phyloP scores from a whole-genome alignment of 2,797 vertebrate genomes.

The Semaprochilodus insignis region DNA sequence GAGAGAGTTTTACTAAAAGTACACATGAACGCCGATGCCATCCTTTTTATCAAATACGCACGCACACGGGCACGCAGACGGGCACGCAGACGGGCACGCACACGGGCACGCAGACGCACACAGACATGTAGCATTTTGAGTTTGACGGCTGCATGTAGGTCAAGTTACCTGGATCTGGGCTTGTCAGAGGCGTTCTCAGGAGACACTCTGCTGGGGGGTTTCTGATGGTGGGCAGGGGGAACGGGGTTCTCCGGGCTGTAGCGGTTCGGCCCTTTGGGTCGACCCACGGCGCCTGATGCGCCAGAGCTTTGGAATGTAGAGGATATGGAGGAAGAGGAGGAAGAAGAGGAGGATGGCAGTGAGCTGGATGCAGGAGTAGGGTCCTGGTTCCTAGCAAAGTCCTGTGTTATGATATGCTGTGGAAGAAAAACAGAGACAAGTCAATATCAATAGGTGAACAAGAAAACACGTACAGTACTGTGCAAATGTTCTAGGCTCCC shows the following conservation, averaged over 20 bases:
- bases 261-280: constrained; percentile 86
- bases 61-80: too few relatives aligned
- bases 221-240: constrained; percentile 84
- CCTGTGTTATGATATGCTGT: constrained; percentile 99
- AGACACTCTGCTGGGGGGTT: constrained; percentile 88
- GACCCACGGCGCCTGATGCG: constrained; percentile 65
- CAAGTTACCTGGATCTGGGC: constrained; percentile 87
- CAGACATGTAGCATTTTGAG: too few relatives aligned
- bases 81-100: too few relatives aligned
- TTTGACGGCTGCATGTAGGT: too few relatives aligned
- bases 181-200: constrained; percentile 92
- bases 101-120: too few relatives aligned
- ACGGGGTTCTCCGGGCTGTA: constrained; percentile 93
- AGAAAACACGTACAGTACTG: not conserved
- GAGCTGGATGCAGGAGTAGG: constrained; percentile 79
- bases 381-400: constrained; percentile 96
- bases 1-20: too few relatives aligned
- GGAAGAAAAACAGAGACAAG: not conserved
- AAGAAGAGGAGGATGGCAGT: constrained; percentile 79
- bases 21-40: too few relatives aligned
- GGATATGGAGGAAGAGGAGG: constrained; percentile 77
- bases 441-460: not conserved
- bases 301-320: constrained; percentile 91
- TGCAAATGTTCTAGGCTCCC: too few relatives aligned
- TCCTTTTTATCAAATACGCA: too few relatives aligned